Evolutionary conservation across 37 sponge, comb jelly and placozoan genomes (phyloP), one percentile per base, ranked within the genome.

Genomic region (Tethya wilhelma): DNA sequence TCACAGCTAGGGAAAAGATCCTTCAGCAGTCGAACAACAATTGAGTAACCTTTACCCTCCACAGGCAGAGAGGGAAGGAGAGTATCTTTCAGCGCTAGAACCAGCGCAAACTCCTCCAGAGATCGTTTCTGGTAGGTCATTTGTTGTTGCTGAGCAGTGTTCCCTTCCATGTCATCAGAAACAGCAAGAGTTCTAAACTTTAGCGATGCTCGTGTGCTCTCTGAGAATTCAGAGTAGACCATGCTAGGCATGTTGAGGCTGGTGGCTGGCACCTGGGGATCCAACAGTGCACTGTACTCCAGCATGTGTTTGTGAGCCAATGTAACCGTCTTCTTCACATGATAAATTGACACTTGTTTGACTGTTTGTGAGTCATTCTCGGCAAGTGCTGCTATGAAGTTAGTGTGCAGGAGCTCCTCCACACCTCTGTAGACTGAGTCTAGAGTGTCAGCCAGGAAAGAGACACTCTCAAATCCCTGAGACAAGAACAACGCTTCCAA

Each of bases 41-140:
- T 57, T 8, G 64, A 12, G 55, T 58, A 28, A 9, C 38, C 55
- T 29, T 6, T 20, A 19, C 71, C n/a, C 25, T 53, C 43, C 20
- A 55, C 45, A 17, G 59, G 44, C 0, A 71, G 12, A 4, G 78
- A 63, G 19, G 79, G 45, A 9, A 85, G 45, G 30, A 85, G 38
- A 22, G 56, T 60, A 29, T 85, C 86, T 41, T 78, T 85, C 17
- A 78, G 42, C 0, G 86, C 69, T 11, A 85, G 64, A 11, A 85
- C 60, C n/a, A 85, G 46, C 22, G 79, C 77, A 65, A 85, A 63
- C 65, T 85, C 86, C 63, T 85, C 86, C 28, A 85, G 49, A 23
- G 66, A 53, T 4, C 25, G 68, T 56, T 40, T 1, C 56, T 69
- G 58, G 37, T n/a, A 57, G 26, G 43, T 31, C 1, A 5, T 56